These are phyloP conservation scores for Mesodorylaimus sp. DNA, from an alignment of 2,888 invertebrate species.

Conservation along the genomic window DNA sequence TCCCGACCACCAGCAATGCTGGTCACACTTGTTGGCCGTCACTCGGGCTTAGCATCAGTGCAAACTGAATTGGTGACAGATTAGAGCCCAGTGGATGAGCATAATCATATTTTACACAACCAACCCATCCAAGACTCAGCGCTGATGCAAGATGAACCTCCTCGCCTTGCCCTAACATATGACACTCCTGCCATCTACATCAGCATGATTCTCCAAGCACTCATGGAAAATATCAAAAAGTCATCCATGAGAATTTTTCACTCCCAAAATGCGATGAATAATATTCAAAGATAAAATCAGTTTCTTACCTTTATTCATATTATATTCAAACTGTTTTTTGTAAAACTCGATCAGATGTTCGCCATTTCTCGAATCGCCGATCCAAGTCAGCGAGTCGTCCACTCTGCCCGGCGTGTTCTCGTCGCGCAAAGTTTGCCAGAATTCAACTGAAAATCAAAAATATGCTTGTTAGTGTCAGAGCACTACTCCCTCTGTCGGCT, in stretches of 20 bases:
- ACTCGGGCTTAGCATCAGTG: no score
- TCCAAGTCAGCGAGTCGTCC: constrained; percentile 9
- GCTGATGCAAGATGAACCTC: no score
- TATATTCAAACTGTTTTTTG: neutral
- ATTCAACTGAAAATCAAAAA: constrained; percentile 16
- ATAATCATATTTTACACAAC: no score
- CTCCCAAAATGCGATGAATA: neutral
- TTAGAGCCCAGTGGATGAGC: no score
- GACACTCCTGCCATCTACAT: neutral
- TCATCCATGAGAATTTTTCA: neutral
- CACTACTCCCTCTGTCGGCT: no score
- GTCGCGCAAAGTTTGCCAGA: constrained; percentile 26
- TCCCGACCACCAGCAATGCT: no score
- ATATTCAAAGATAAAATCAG: neutral
- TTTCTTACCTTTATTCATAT: neutral
- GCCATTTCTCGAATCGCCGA: neutral
- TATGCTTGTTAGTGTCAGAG: no score
- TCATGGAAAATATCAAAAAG: neutral
- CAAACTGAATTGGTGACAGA: no score
- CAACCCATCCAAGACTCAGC: no score
- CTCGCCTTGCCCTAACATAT: no score
- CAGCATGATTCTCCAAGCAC: neutral
- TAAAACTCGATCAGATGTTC: neutral
- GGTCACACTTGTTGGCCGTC: no score
- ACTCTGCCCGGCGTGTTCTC: constrained; percentile 26